Conservation (phyloP, 35 echinoderm and acorn worm species). For the Diadema setosum region DNA sequence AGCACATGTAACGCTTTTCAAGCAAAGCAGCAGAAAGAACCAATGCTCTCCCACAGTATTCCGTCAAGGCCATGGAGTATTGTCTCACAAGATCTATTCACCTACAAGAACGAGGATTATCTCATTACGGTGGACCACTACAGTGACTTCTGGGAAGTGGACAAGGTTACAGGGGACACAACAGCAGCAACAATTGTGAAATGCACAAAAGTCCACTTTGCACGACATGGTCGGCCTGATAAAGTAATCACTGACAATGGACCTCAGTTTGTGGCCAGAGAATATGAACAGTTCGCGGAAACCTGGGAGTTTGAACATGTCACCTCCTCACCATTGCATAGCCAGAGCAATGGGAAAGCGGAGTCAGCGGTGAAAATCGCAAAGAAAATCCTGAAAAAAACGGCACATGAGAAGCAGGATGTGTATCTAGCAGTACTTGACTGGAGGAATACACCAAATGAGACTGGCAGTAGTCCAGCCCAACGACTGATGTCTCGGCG, state of each 20-base stretch:
- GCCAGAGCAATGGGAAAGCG: conserved; percentile 65
- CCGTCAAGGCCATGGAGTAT: conserved; percentile 34
- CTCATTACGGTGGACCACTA: conserved; percentile 32
- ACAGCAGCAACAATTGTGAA: conserved; percentile 1
- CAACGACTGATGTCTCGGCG: conserved; percentile 62
- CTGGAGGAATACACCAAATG: conserved; percentile 62
- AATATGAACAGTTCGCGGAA: conserved; percentile 8
- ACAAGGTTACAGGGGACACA: conserved; percentile 27
- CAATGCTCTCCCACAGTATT: conserved; percentile 28
- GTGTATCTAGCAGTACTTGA: conserved; percentile 34
- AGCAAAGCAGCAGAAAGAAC: conserved; percentile 41
- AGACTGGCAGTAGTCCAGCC: conserved; percentile 18
- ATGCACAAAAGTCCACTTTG: conserved; percentile 15
- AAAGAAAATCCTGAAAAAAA: conserved; percentile 46
- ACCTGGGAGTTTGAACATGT: conserved; percentile 19
- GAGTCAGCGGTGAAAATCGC: conserved; percentile 55
- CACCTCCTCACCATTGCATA: conserved; percentile 20
- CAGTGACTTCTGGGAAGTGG: conserved; percentile 45
- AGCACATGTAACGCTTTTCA: conserved; percentile 1
- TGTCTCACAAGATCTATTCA: conserved; percentile 40
- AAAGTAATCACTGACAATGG: conserved; percentile 46
- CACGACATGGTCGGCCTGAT: conserved; percentile 15
- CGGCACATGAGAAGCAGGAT: not conserved
- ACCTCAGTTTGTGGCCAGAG: conserved; percentile 25
- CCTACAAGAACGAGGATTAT: conserved; percentile 24